Base-by-base conservation (phyloP, 2,113 vertebrate genomes). In the Rhinolophus sinicus region DNA sequence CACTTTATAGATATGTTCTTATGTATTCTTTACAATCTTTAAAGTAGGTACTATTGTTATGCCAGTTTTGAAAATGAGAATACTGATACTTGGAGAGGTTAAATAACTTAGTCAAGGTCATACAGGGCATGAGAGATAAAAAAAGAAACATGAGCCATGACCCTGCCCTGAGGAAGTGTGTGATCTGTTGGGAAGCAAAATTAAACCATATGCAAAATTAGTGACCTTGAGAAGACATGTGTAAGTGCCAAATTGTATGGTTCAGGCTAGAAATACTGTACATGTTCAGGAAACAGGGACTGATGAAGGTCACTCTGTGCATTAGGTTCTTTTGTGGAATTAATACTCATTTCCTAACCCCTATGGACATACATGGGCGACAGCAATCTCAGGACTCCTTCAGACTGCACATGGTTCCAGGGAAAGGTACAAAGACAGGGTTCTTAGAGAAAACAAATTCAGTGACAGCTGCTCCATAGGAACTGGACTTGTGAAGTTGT, bases 111-210 rank as follows among this genome's bases (percentile, higher is more conserved):
- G 38, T 85, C 35, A 92, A 93, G 47, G 78, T 77, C 83, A 75
- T 75, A 83, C 1, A 44, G 30, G 62, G 26, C 8, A 38, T 24
- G 26, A 86, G 76, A 81, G 65, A 82, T 26, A 72, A 88, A 75
- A 75, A 86, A 83, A 47, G 15, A 93, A 94, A 72, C 15, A 33
- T 2, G 38, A 93, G 9, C 44, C 58, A 16, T 4, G 40, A 44
- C 12, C 72, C 38, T 93, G 65, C 24, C 60, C 67, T 33, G 56
- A 91, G 65, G 83, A 95, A 40, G 52, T 70, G 3, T 52, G 56
- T 70, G 70, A 72, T 76, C 15, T 70, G 1, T 44, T n/a, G 38
- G n/a, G 44, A 84, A 93, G 65, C 33, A 93, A 93, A 97, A 94
- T 40, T 47, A 62, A 95, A 84, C 15, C 13, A 35, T 4, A 22